These are phyloP conservation scores for Diplosoma virens DNA, from an alignment of 23 tunicate species.

Conservation along the genomic window DNA sequence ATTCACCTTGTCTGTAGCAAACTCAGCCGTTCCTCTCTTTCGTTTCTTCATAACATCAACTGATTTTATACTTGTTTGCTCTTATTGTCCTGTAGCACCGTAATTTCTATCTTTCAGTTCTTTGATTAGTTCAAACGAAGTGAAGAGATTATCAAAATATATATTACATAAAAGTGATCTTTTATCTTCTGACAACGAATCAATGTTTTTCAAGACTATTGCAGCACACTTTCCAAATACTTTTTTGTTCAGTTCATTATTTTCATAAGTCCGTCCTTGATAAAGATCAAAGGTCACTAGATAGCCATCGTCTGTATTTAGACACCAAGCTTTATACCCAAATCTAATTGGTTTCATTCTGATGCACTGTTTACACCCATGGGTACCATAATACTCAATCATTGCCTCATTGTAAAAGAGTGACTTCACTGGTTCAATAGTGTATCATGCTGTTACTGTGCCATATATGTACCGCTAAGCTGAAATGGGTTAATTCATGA, in stretches of 20 bases:
- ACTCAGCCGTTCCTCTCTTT: background rate
- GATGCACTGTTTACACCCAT: slow-evolving; percentile 17
- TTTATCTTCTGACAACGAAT: slow-evolving; percentile 9
- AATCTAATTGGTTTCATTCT: slow-evolving; percentile 13
- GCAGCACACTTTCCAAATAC: slow-evolving; percentile 19
- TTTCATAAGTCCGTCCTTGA: no score
- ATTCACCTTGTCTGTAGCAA: slow-evolving; percentile 1
- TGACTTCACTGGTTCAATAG: background rate
- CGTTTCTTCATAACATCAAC: slow-evolving; percentile 4
- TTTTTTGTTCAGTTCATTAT: background rate
- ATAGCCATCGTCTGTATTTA: slow-evolving; percentile 10
- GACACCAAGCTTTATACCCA: slow-evolving; percentile 15
- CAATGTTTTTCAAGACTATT: slow-evolving; percentile 8
- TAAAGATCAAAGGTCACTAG: background rate
- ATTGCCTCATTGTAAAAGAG: slow-evolving; percentile 9
- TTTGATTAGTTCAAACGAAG: slow-evolving; percentile 1
- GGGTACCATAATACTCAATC: slow-evolving; percentile 10
- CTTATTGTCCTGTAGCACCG: background rate
- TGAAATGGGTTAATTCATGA: no score
- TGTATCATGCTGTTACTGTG: no score
- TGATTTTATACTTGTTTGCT: no score
- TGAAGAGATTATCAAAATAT: slow-evolving; percentile 6
- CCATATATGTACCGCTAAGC: no score
- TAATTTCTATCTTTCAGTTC: background rate
- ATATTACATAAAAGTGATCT: background rate